These are phyloP conservation scores for Drosophila repleta DNA, from an alignment of 1,140 invertebrate species.

Conservation along the genomic window DNA sequence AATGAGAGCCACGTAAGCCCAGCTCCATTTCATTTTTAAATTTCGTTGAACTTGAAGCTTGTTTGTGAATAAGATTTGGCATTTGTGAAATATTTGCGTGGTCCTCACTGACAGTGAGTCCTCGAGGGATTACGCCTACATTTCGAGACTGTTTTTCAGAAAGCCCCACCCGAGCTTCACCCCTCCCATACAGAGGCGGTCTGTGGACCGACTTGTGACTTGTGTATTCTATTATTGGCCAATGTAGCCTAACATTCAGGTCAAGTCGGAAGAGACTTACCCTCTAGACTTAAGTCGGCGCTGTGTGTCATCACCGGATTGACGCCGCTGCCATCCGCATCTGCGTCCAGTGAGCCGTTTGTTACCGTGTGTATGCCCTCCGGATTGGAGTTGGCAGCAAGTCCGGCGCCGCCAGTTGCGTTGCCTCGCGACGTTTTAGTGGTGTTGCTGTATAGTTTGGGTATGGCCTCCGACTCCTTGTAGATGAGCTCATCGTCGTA, in stretches of 20 bases:
- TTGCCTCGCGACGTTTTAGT: constrained; percentile 47
- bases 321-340: constrained; percentile 52
- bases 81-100: constrained; percentile 42
- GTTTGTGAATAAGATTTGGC: constrained; percentile 45
- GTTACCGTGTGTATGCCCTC: constrained; percentile 47
- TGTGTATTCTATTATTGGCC: constrained; percentile 20
- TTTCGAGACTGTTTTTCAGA: constrained; percentile 14
- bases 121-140: constrained; percentile 33
- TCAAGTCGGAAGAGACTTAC: constrained; percentile 47
- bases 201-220: constrained; percentile 5
- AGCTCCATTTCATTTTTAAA: constrained; percentile 2
- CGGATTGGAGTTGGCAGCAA: constrained; percentile 19
- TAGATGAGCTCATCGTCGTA: constrained; percentile 84
- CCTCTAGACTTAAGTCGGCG: constrained; percentile 73
- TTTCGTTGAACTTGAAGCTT: constrained; percentile 37
- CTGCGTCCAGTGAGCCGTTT: constrained; percentile 60
- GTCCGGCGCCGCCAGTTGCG: constrained; percentile 26
- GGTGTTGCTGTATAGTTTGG: constrained; percentile 74
- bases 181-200: neutral
- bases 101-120: constrained; percentile 18
- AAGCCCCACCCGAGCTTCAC: constrained; percentile 1
- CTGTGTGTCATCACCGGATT: constrained; percentile 82
- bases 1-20: constrained; percentile 3
- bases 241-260: constrained; percentile 16
- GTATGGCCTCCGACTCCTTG: constrained; percentile 83